Percentiles rank a stretch among this genome's conserved stretches.
These are phyloP conservation scores for Euglossa dilemma DNA, from an alignment of 1,140 invertebrate genomes.

Conservation along the genomic window DNA sequence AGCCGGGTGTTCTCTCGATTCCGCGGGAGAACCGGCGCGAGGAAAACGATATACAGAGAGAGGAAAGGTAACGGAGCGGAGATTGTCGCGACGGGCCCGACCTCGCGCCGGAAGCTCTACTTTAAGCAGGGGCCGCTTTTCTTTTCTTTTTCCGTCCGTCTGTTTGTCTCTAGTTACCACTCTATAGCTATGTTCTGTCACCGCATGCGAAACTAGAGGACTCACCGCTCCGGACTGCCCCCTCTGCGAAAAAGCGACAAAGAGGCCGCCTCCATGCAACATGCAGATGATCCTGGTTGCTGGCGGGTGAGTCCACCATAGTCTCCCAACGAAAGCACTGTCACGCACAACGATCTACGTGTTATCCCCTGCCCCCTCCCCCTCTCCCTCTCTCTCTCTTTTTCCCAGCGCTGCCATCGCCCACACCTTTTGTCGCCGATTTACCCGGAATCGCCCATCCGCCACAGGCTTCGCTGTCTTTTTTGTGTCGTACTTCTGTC, in stretches of 20 bases:
- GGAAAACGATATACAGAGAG: too few species aligned
- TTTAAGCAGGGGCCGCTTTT: conserved; percentile 53
- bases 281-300: conserved; percentile 82
- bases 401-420: conserved; percentile 27
- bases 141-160: conserved; percentile 53
- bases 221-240: conserved; percentile 68
- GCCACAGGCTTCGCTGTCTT: conserved; percentile 20
- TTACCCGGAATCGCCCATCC: background rate
- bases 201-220: conserved; percentile 72
- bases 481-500: conserved; percentile 1
- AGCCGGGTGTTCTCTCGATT: background rate
- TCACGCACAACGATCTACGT: conserved; percentile 32
- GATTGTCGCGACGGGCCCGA: background rate
- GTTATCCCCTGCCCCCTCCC: background rate
- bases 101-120: background rate
- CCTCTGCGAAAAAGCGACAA: conserved; percentile 74
- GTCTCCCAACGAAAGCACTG: conserved; percentile 54
- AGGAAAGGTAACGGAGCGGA: too few species aligned
- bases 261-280: conserved; percentile 82
- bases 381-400: background rate
- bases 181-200: conserved; percentile 71
- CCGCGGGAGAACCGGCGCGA: too few species aligned
- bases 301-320: conserved; percentile 81
- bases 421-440: conserved; percentile 9
- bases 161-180: conserved; percentile 65